Evolutionary conservation across 2,797 vertebrate species (phyloP).

Genomic region (Lateolabrax maculatus): DNA sequence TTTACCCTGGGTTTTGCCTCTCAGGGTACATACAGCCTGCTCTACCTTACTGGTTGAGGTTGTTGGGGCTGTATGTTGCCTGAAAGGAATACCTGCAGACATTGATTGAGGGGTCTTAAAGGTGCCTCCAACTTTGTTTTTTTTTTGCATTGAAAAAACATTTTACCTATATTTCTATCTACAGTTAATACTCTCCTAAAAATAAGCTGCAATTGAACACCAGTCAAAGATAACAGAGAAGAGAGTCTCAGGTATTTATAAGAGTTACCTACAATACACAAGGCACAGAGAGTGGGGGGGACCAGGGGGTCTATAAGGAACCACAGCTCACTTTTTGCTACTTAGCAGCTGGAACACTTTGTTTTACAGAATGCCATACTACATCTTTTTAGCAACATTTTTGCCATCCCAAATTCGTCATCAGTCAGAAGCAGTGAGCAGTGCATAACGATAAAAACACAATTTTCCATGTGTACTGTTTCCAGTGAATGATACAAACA

Average conservation of each 20-base stretch:
- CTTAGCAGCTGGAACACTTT: background rate
- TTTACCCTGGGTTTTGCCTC: background rate
- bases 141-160: background rate
- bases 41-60: background rate
- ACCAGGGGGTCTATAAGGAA: background rate
- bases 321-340: background rate
- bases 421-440: background rate
- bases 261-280: background rate
- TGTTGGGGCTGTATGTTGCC: background rate
- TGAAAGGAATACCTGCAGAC: background rate
- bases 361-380: background rate
- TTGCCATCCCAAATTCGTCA: background rate
- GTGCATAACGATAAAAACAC: background rate
- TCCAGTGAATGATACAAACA: background rate
- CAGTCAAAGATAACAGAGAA: too few relatives aligned
- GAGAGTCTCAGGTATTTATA: background rate
- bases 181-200: background rate
- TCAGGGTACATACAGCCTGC: background rate
- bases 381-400: background rate
- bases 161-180: background rate
- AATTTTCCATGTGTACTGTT: background rate
- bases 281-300: background rate
- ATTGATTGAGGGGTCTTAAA: background rate
- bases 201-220: background rate
- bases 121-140: background rate